Base-by-base conservation (phyloP, 2,113 vertebrate species). In the Orientallactaga bullata region DNA sequence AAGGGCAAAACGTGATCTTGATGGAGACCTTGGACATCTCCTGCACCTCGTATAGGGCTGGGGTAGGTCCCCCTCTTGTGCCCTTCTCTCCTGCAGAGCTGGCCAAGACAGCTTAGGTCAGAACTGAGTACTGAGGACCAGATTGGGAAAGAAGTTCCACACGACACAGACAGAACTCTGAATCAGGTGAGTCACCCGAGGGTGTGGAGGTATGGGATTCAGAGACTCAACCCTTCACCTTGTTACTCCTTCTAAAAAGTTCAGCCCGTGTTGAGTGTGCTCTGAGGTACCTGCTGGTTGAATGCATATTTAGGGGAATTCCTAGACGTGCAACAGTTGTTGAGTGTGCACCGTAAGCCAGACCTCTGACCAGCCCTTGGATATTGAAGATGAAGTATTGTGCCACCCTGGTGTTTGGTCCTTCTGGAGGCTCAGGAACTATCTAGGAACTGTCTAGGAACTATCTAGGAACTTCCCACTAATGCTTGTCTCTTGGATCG, bases 251-350 rank as follows among this genome's bases (percentile, higher is more conserved):
- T 13, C 32, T 5, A 10, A 58, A 32, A 39, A 21, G 20, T 4
- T 13, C 55, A 35, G 26, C 1, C 17, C n/a, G 21, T 3, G 17
- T 26, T 9, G 69, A 13, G 16, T 28, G 26, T 20, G 6, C 35
- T 58, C 26, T 7, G 12, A n/a, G 2, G 20, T 0, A 39, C 7
- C 55, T 55, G 55, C 55, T 55, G 55, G 55, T 55, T 55, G 55
- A 11, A 55, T 55, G 55, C 55, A 1, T 16, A 30, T 5, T 21
- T 2, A 11, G 4, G 15, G 51, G 80, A 32, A 42, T 55, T 87
- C n/a, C 12, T n/a, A 7, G 61, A 47, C 0, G 11, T 4, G 30
- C 47, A 37, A 42, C 0, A 0, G 37, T 61, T 17, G 17, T 2
- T 30, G 61, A 26, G 88, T 1, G 2, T 13, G 26, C 8, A 7